Conservation (phyloP, 35 echinoderm and acorn worm genomes). For the Anneissia japonica region DNA sequence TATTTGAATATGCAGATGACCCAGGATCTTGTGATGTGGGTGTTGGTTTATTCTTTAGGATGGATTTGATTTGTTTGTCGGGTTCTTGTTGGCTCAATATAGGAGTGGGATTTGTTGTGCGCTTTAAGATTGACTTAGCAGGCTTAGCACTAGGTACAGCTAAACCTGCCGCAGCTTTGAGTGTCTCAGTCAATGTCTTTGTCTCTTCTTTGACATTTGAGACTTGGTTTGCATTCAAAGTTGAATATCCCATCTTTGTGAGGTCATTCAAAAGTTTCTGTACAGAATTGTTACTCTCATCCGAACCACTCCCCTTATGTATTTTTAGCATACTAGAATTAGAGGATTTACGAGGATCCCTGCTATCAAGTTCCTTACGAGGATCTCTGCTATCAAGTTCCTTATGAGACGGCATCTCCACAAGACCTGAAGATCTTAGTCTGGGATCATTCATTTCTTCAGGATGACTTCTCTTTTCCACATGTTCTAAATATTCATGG, state of each 20-base stretch:
- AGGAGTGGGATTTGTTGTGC: background rate
- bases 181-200: background rate
- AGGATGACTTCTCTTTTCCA: too few species aligned
- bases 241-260: background rate
- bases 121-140: background rate
- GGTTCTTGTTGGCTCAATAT: background rate
- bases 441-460: background rate
- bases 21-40: background rate
- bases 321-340: too few species aligned
- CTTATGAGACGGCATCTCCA: background rate
- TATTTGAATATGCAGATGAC: background rate
- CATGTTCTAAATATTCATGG: too few species aligned
- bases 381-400: background rate
- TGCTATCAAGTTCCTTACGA: background rate
- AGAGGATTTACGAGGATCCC: too few species aligned
- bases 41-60: background rate
- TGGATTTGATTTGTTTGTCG: background rate
- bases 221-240: background rate
- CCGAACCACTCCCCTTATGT: too few species aligned
- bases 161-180: background rate
- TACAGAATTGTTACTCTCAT: background rate
- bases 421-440: background rate
- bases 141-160: background rate
- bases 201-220: background rate
- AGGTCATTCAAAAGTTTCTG: background rate